Evolutionary conservation across 2,888 invertebrate genomes (phyloP).

Genomic region (Habroteleia sp.): DNA sequence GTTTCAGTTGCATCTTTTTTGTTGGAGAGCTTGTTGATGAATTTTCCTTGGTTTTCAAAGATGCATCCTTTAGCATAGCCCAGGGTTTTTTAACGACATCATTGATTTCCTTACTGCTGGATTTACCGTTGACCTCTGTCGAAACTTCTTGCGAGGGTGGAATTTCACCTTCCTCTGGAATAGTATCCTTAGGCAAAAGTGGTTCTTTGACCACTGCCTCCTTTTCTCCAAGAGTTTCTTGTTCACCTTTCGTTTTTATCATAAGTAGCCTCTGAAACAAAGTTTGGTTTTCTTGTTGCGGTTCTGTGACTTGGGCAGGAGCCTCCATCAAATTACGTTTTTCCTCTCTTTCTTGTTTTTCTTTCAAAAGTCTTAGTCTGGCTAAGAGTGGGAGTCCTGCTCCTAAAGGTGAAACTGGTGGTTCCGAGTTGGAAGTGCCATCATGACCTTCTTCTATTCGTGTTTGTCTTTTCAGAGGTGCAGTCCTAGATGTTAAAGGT

Average conservation of each 20-base stretch:
- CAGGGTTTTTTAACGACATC: conserved; percentile 85
- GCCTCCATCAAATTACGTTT: conserved; percentile 72
- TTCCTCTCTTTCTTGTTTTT: conserved; percentile 87
- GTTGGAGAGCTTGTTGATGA: conserved; percentile 72
- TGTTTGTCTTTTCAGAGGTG: conserved; percentile 80
- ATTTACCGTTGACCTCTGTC: conserved; percentile 12
- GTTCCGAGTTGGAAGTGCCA: conserved; percentile 82
- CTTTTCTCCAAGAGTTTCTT: conserved; percentile 79
- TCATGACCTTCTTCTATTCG: conserved; percentile 78
- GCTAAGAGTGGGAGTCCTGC: conserved; percentile 91
- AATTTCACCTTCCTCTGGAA: conserved; percentile 66
- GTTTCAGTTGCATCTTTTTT: conserved; percentile 69
- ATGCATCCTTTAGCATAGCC: conserved; percentile 89
- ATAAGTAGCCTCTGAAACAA: conserved; percentile 88
- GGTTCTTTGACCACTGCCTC: conserved; percentile 73
- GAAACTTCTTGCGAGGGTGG: conserved; percentile 57
- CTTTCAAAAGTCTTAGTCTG: conserved; percentile 89
- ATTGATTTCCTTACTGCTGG: conserved; percentile 63
- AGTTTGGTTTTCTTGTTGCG: conserved; percentile 82
- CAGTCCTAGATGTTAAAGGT: conserved; percentile 82
- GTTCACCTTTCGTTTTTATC: conserved; percentile 89
- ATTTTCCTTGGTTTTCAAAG: conserved; percentile 71
- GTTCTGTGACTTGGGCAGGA: conserved; percentile 37
- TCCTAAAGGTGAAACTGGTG: conserved; percentile 88
- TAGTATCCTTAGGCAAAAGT: conserved; percentile 68